A percentile compares a stretch with the other conserved stretches of the same genome.
Conservation (phyloP, 2,797 vertebrate genomes). For the Synanceia verrucosa region DNA sequence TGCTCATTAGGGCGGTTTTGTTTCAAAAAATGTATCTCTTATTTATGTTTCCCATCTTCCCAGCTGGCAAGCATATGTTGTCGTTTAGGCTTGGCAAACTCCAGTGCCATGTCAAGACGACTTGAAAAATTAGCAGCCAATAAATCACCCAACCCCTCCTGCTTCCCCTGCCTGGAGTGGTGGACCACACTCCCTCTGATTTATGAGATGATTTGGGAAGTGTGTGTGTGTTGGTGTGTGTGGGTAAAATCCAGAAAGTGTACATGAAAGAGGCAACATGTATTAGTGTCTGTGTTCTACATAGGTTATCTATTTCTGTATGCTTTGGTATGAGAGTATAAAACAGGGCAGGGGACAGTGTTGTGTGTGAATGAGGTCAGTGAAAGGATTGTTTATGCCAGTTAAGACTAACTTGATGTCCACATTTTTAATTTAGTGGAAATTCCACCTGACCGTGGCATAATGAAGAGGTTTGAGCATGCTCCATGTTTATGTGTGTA, state of each 20-base stretch:
- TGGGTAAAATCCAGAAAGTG: slow-evolving; percentile 58
- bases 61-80: slow-evolving; percentile 84
- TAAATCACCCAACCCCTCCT: slow-evolving; percentile 80
- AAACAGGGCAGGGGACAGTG: slow-evolving; percentile 28
- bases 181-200: slow-evolving; percentile 82
- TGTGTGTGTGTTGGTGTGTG: slow-evolving; percentile 47
- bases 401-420: slow-evolving; percentile 2
- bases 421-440: slow-evolving; percentile 6
- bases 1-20: slow-evolving; percentile 60
- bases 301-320: slow-evolving; percentile 70
- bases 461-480: neutral
- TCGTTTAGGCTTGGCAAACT: slow-evolving; percentile 83
- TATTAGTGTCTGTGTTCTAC: slow-evolving; percentile 68
- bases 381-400: slow-evolving; percentile 12
- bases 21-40: slow-evolving; percentile 73
- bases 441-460: neutral
- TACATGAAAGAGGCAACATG: slow-evolving; percentile 48
- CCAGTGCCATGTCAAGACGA: slow-evolving; percentile 77
- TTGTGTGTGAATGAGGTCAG: slow-evolving; percentile 25
- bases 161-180: slow-evolving; percentile 76
- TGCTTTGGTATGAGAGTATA: slow-evolving; percentile 49
- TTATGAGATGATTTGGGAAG: slow-evolving; percentile 80
- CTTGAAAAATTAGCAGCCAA: slow-evolving; percentile 85
- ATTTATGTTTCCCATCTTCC: slow-evolving; percentile 74
- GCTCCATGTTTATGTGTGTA: slow-evolving; percentile 17